Conservation (phyloP, 2,888 invertebrate species). For the Platycnemis pennipes region DNA sequence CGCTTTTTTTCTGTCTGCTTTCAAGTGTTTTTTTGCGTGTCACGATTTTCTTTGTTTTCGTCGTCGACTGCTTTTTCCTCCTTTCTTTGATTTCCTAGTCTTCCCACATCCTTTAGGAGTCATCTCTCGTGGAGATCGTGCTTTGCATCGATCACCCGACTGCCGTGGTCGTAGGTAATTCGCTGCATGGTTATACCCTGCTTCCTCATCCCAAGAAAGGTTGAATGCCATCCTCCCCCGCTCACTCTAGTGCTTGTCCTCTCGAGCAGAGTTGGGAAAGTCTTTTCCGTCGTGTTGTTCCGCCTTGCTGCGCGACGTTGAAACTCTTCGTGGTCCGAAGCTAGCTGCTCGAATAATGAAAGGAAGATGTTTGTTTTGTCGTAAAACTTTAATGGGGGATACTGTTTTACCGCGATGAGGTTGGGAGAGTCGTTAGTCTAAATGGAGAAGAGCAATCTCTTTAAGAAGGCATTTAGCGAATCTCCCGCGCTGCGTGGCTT, state of each 20-base stretch:
- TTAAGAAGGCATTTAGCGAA: too few relatives aligned
- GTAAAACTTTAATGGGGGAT: too few relatives aligned
- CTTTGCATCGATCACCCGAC: neutral
- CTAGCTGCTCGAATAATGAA: too few relatives aligned
- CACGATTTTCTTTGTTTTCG: conserved; percentile 22
- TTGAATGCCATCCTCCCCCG: neutral
- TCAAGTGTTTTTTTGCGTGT: conserved; percentile 10
- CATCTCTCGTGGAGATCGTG: neutral
- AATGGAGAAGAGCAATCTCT: too few relatives aligned
- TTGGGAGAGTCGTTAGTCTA: too few relatives aligned
- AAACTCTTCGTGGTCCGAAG: neutral
- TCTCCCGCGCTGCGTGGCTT: too few relatives aligned
- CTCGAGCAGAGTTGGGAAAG: neutral
- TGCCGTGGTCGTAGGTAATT: neutral
- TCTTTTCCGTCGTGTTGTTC: neutral
- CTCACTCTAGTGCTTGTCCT: neutral
- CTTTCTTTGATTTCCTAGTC: neutral
- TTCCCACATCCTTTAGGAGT: neutral
- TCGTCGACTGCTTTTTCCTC: neutral
- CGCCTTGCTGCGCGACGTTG: neutral
- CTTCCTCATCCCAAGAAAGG: neutral
- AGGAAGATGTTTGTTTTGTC: too few relatives aligned
- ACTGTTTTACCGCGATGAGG: too few relatives aligned
- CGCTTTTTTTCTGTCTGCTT: conserved; percentile 16
- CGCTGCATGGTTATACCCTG: neutral